Percentiles rank a stretch among this genome's conserved stretches.
Conservation (phyloP, 2,113 vertebrate species). For the Riparia riparia region DNA sequence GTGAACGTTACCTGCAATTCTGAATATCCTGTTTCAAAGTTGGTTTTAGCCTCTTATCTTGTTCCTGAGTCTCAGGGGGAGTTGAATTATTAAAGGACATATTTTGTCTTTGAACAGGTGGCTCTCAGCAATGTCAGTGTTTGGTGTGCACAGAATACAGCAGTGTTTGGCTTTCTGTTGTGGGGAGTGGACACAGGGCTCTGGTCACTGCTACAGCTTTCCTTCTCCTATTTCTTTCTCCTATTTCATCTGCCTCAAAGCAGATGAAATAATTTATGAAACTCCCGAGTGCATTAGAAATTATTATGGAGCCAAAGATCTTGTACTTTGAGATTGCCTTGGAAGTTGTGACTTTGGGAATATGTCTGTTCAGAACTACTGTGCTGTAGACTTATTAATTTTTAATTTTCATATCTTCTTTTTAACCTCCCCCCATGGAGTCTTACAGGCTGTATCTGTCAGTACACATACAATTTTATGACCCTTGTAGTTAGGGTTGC, state of each 20-base stretch:
- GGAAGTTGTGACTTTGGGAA: not conserved
- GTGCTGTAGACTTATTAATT: slow-evolving; percentile 11
- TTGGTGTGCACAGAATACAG: not conserved
- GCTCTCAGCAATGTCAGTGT: not conserved
- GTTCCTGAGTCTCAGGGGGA: not conserved
- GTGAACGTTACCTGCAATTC: not conserved
- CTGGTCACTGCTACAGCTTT: not conserved
- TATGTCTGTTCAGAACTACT: not conserved
- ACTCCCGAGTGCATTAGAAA: not conserved
- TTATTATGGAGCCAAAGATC: not conserved
- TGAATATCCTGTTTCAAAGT: not conserved
- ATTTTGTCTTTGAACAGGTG: not conserved
- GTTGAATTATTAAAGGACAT: not conserved
- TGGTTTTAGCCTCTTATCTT: not conserved
- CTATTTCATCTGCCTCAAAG: not conserved
- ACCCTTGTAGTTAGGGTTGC: not conserved
- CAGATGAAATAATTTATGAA: not conserved
- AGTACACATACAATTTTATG: not conserved
- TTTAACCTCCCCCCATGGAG: not conserved
- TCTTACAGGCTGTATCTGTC: not conserved
- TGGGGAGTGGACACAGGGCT: not conserved
- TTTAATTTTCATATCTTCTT: slow-evolving; percentile 14
- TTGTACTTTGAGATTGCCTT: not conserved
- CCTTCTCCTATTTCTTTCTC: not conserved
- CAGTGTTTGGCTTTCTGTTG: not conserved